phyloP scores from a whole-genome alignment of 2,888 invertebrate species.

The Pandemis cinnamomeana region DNA sequence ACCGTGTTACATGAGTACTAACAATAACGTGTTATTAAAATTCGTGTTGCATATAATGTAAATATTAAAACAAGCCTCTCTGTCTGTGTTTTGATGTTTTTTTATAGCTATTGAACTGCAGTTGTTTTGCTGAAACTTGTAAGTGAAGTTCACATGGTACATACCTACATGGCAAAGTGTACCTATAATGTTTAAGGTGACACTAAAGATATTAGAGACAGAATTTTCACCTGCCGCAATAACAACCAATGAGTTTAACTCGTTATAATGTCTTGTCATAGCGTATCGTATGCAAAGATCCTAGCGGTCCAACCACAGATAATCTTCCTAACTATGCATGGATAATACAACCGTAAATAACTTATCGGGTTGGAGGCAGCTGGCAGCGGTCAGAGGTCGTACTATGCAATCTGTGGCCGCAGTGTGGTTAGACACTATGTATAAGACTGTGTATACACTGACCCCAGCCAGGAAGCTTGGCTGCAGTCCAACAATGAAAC shows the following conservation, averaged over 20 bases:
- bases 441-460: not conserved
- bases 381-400: constrained; percentile 26
- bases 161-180: too few relatives aligned
- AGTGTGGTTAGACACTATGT: not conserved
- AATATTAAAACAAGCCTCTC: too few relatives aligned
- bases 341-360: constrained; percentile 15
- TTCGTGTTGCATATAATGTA: too few relatives aligned
- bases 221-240: not conserved
- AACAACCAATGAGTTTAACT: not conserved
- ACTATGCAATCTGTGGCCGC: constrained; percentile 18
- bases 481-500: not conserved
- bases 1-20: too few relatives aligned
- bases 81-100: not conserved
- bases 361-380: not conserved
- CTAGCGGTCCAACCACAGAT: not conserved
- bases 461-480: constrained; percentile 7
- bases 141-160: too few relatives aligned
- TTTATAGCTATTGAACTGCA: too few relatives aligned
- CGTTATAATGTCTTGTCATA: not conserved
- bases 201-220: too few relatives aligned
- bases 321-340: not conserved
- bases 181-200: too few relatives aligned
- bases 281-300: not conserved
- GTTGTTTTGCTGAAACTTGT: too few relatives aligned
- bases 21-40: not conserved